Conservation (phyloP, 2,888 invertebrate genomes). For the Monochamus alternatus region DNA sequence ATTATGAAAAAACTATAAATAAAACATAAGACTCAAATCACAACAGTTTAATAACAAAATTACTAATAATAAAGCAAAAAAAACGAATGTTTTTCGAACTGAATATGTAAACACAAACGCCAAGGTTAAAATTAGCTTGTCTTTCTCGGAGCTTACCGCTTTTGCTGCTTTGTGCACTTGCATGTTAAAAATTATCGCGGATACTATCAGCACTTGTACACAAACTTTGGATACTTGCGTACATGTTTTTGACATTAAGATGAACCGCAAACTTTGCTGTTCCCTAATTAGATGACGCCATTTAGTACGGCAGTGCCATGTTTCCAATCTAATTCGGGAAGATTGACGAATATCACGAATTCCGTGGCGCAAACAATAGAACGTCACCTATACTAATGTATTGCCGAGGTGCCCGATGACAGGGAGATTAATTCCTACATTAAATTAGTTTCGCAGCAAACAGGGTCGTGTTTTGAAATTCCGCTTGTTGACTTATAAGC, state of each 20-base stretch:
- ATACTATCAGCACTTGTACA: too few relatives aligned
- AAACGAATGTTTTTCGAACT: too few relatives aligned
- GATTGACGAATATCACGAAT: background rate
- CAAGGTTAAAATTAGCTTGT: too few relatives aligned
- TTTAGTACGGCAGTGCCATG: background rate
- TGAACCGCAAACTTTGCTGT: background rate
- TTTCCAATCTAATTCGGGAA: background rate
- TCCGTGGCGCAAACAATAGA: conserved; percentile 13
- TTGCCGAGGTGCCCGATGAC: conserved; percentile 14
- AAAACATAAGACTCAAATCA: too few relatives aligned
- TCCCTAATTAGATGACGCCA: background rate
- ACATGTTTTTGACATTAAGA: background rate
- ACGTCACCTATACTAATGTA: conserved; percentile 18
- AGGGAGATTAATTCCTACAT: conserved; percentile 34
- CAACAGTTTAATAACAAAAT: too few relatives aligned
- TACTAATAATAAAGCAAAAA: too few relatives aligned
- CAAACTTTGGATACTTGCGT: too few relatives aligned
- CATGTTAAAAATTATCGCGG: too few relatives aligned
- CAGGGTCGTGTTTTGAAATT: conserved; percentile 36
- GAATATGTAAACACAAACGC: too few relatives aligned
- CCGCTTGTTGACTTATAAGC: conserved; percentile 39
- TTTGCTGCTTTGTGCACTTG: too few relatives aligned
- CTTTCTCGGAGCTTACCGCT: too few relatives aligned
- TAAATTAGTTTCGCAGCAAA: conserved; percentile 39
- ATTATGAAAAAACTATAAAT: too few relatives aligned